Conservation (phyloP, 2,888 invertebrate species). For the Homarus gammarus region DNA sequence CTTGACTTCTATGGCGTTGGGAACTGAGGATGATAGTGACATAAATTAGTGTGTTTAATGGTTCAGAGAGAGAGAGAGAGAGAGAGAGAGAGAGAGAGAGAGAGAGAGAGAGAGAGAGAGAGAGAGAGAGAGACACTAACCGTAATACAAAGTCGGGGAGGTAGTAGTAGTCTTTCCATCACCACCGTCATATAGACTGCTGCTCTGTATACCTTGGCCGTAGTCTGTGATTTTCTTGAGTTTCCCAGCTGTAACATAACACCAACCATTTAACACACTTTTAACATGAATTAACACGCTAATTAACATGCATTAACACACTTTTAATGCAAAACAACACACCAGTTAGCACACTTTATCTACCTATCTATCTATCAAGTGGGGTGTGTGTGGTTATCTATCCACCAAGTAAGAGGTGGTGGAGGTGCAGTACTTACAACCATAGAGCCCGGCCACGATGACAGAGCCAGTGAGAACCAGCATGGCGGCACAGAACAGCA, state of each 20-base stretch:
- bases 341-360: too few species aligned
- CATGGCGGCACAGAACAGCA: slow-evolving; percentile 72
- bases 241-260: slow-evolving; percentile 26
- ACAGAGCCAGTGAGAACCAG: slow-evolving; percentile 68
- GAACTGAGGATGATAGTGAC: slow-evolving; percentile 52
- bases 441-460: slow-evolving; percentile 68
- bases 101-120: neutral
- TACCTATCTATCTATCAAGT: too few species aligned
- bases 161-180: neutral
- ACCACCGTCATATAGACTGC: slow-evolving; percentile 12
- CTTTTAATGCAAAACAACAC: too few species aligned
- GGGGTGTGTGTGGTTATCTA: too few species aligned
- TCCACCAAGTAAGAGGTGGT: too few species aligned
- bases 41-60: too few species aligned
- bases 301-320: too few species aligned
- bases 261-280: neutral
- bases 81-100: too few species aligned
- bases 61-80: too few species aligned
- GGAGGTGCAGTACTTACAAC: slow-evolving; percentile 62
- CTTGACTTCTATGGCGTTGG: slow-evolving; percentile 58
- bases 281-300: too few species aligned
- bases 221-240: slow-evolving; percentile 39
- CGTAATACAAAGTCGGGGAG: neutral
- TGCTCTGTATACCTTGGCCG: slow-evolving; percentile 35
- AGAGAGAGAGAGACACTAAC: neutral